Evolutionary conservation across 2,888 invertebrate genomes (phyloP).

Genomic region (Cephonodes hylas): DNA sequence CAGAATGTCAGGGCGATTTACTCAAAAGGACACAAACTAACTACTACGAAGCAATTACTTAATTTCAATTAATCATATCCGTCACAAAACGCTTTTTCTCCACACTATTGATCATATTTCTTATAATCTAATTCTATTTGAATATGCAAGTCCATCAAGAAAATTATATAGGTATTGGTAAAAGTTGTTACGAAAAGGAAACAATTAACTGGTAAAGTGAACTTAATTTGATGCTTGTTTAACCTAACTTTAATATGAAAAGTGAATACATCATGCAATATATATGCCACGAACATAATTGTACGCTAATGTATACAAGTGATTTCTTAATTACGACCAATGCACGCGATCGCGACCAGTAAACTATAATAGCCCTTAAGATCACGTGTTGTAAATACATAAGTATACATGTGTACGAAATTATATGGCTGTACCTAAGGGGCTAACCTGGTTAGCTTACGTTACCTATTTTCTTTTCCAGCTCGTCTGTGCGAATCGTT

Average conservation of each 20-base stretch:
- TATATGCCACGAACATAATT: constrained; percentile 1
- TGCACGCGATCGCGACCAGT: not conserved
- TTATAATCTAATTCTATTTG: not conserved
- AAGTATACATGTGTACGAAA: too few relatives aligned
- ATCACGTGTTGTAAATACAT: not conserved
- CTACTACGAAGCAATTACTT: constrained; percentile 36
- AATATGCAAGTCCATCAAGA: too few relatives aligned
- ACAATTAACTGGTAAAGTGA: too few relatives aligned
- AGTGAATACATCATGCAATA: constrained; percentile 9
- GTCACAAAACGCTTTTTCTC: not conserved
- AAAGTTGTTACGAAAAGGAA: too few relatives aligned
- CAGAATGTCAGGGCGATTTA: constrained; percentile 68
- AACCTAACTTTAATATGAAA: constrained; percentile 1
- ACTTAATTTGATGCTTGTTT: constrained; percentile 1
- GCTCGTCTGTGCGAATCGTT: constrained; percentile 26
- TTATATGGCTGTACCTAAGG: too few relatives aligned
- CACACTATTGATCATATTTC: not conserved
- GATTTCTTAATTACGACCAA: constrained; percentile 39
- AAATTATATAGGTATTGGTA: too few relatives aligned
- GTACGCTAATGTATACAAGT: constrained; percentile 32
- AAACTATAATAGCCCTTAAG: not conserved
- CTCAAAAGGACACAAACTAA: constrained; percentile 37
- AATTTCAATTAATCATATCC: constrained; percentile 36
- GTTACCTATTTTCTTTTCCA: constrained; percentile 1
- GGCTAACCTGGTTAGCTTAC: too few relatives aligned